Conservation (phyloP, 2,888 invertebrate species). For the Antheraea yamamai region DNA sequence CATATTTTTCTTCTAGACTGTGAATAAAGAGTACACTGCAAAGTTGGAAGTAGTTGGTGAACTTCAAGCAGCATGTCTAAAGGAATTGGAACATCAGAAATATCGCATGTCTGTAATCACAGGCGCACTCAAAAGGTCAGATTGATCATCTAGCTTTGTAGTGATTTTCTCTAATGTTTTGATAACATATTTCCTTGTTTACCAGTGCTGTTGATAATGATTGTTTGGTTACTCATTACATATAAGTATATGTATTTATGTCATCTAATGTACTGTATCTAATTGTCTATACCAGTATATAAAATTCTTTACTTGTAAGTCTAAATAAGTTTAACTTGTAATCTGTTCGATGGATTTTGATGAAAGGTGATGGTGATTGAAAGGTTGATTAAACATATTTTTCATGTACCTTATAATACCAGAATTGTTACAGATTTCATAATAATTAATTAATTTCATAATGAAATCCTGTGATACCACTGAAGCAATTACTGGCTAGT, state of each 20-base stretch:
- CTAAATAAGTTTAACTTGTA: too few relatives aligned
- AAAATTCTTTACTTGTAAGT: too few relatives aligned
- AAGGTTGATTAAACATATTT: too few relatives aligned
- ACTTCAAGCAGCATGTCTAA: conserved; percentile 92
- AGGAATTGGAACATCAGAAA: conserved; percentile 94
- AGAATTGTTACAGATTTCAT: too few relatives aligned
- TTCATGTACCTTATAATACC: too few relatives aligned
- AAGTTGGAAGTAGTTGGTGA: conserved; percentile 92
- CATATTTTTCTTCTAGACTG: conserved; percentile 76
- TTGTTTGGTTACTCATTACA: conserved; percentile 9
- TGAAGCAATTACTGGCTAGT: too few relatives aligned
- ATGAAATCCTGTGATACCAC: too few relatives aligned
- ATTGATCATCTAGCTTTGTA: conserved; percentile 7
- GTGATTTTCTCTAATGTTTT: conserved; percentile 24
- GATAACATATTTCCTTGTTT: conserved; percentile 31
- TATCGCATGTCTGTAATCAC: conserved; percentile 93
- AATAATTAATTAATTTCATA: too few relatives aligned
- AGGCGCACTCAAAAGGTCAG: conserved; percentile 84
- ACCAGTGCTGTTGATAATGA: conserved; percentile 14
- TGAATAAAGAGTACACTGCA: conserved; percentile 91
- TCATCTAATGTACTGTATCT: neutral
- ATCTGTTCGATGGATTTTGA: too few relatives aligned
- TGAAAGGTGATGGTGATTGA: too few relatives aligned
- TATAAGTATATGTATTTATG: neutral
- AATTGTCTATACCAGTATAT: too few relatives aligned